Evolutionary conservation across 2,888 invertebrate species (phyloP).

Genomic region (Athalia cordata): DNA sequence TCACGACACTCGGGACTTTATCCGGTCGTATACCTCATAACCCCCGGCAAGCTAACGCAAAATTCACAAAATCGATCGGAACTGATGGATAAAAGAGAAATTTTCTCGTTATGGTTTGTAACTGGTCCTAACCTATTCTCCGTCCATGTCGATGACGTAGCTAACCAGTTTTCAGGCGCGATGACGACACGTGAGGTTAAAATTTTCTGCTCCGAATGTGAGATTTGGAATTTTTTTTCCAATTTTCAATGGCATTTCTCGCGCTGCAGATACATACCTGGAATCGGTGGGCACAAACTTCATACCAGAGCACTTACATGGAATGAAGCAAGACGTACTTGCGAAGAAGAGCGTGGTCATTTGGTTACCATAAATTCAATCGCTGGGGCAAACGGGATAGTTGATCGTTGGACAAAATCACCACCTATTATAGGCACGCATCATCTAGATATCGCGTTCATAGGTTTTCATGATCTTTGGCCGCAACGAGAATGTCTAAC

Average conservation of each 20-base stretch:
- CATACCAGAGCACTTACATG: constrained; percentile 3
- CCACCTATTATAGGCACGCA: neutral
- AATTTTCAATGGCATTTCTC: neutral
- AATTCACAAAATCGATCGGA: no score
- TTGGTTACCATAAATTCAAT: constrained; percentile 21
- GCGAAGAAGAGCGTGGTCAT: constrained; percentile 17
- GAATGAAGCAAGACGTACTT: constrained; percentile 17
- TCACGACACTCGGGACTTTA: no score
- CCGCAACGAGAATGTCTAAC: constrained; percentile 21
- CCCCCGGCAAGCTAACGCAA: no score
- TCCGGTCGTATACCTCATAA: no score
- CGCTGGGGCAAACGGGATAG: neutral
- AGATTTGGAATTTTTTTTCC: neutral
- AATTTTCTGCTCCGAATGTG: neutral
- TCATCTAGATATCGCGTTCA: neutral
- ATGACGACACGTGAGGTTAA: constrained; percentile 8
- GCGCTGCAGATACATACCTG: constrained; percentile 3
- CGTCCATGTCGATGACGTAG: neutral
- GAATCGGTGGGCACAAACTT: constrained; percentile 8
- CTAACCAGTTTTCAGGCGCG: neutral
- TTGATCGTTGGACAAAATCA: neutral
- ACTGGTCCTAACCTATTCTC: no score
- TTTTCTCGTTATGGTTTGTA: no score
- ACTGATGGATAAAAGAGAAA: no score
- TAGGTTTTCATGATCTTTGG: constrained; percentile 30